Percentiles rank a stretch among this genome's conserved stretches.
These are phyloP conservation scores for Spheniscus humboldti DNA, from an alignment of 2,797 vertebrate genomes.

Conservation along the genomic window DNA sequence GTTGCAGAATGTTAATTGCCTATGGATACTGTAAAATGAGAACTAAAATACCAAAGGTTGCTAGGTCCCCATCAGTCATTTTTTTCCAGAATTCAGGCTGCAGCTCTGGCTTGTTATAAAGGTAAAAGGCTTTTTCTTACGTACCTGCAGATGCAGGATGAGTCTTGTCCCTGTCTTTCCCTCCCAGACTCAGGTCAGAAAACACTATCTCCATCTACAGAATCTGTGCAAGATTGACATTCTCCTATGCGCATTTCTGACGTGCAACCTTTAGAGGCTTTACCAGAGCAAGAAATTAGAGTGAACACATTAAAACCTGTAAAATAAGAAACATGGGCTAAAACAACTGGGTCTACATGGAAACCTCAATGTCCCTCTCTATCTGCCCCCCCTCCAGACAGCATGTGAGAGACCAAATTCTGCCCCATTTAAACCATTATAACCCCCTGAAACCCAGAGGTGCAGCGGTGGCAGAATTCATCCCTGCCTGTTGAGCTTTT, in stretches of 20 bases:
- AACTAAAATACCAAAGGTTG: constrained; percentile 65
- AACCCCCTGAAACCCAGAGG: background rate
- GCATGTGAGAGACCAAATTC: background rate
- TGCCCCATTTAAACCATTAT: background rate
- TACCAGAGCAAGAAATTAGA: background rate
- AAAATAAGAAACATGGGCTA: background rate
- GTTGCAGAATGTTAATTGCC: constrained; percentile 63
- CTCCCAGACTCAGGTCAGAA: constrained; percentile 22
- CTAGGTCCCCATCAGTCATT: constrained; percentile 49
- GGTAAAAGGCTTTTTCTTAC: background rate
- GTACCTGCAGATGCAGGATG: constrained; percentile 22
- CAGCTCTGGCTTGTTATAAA: constrained; percentile 38
- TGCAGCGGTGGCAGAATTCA: background rate
- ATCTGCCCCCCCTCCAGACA: background rate
- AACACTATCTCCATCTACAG: background rate
- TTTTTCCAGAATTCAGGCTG: background rate
- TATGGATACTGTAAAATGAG: constrained; percentile 59
- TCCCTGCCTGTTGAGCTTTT: background rate
- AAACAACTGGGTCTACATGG: background rate
- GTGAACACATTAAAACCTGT: background rate
- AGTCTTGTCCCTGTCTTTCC: constrained; percentile 5
- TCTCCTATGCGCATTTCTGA: background rate
- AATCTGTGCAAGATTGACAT: background rate
- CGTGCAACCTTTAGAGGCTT: background rate
- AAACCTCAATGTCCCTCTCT: background rate